These are phyloP conservation scores for Sterrhoptilus dennistouni DNA, from an alignment of 2,113 vertebrate genomes.

Conservation along the genomic window DNA sequence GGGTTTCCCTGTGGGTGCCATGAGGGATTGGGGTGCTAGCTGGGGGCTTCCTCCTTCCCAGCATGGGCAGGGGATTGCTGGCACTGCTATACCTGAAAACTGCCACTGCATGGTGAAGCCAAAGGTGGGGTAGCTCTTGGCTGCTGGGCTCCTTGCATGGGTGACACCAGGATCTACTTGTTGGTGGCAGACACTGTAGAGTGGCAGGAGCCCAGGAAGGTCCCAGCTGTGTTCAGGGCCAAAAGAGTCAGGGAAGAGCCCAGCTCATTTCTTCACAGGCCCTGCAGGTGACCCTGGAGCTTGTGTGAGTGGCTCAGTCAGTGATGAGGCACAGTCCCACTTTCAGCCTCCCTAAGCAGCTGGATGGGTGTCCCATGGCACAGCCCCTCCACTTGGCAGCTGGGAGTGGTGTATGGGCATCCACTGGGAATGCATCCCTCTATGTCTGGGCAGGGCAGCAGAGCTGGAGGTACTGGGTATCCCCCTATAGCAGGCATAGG, in stretches of 20 bases:
- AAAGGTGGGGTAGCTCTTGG: not conserved
- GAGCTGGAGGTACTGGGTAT: not conserved
- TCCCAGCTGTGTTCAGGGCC: not conserved
- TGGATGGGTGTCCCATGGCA: not conserved
- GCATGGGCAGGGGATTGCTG: rapidly evolving
- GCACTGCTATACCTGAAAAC: not conserved
- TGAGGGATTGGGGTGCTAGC: too few species aligned
- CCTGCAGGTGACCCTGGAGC: not conserved
- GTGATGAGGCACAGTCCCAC: rapidly evolving
- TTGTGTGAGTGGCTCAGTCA: not conserved
- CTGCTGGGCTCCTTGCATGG: not conserved
- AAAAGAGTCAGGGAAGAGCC: not conserved
- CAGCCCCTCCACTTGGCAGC: rapidly evolving
- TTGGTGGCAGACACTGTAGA: rapidly evolving
- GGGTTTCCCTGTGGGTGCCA: not conserved
- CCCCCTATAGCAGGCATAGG: rapidly evolving
- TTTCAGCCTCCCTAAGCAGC: not conserved
- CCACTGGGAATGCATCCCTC: rapidly evolving
- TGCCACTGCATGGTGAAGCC: not conserved
- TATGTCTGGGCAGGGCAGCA: not conserved
- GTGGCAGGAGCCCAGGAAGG: not conserved
- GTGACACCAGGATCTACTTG: not conserved
- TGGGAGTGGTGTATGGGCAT: rapidly evolving
- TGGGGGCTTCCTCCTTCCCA: rapidly evolving
- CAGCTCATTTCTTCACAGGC: not conserved